Base-by-base conservation (phyloP, 2,888 invertebrate species). In the Pammene fasciana region DNA sequence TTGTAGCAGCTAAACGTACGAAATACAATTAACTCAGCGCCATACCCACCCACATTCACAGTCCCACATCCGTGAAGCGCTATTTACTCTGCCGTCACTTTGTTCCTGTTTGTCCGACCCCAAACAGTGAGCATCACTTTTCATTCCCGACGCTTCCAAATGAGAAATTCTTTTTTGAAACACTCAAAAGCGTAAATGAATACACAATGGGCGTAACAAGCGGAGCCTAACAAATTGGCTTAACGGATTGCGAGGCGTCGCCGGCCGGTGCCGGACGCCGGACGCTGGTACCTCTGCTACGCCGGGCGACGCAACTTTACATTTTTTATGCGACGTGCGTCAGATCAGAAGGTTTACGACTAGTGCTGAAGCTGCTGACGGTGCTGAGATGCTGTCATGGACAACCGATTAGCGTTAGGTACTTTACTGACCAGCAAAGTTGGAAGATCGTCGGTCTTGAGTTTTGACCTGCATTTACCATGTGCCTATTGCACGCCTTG, bases 151-250 rank as follows among this genome's bases (percentile, higher is more conserved):
- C 56, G 57, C 64, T 52, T 64, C 45, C 52, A 68, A 64, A 64
- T 68, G 68, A 68, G 52, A 64, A 68, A 68, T 46, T 68, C 45
- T 68, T 57, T 68, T 68, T 68, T n/a, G 57, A 43, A 48, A 34
- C 46, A 61, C 54, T 61, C 67, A 61, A 60, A 60, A 64, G 68
- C 64, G 57, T 68, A 68, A 68, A 68, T 68, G 68, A 64, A 64
- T 64, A 68, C 68, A 68, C 68, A 64, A 64, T 68, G 68, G 16
- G 13, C 18, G 57, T 64, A 64, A 64, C 68, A 68, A 68, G 64
- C 64, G 64, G 18, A 62, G 64, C 64, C 64, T 68, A 43, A 68
- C 64, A 52, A 68, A 68, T 64, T 64, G 68, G 64, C 57, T 68
- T 57, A 57, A 57, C 57, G 64, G 64, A 52, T 68, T 36, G 62